These are phyloP conservation scores for Achlya flavicornis DNA, from an alignment of 2,888 invertebrate species.

Conservation along the genomic window DNA sequence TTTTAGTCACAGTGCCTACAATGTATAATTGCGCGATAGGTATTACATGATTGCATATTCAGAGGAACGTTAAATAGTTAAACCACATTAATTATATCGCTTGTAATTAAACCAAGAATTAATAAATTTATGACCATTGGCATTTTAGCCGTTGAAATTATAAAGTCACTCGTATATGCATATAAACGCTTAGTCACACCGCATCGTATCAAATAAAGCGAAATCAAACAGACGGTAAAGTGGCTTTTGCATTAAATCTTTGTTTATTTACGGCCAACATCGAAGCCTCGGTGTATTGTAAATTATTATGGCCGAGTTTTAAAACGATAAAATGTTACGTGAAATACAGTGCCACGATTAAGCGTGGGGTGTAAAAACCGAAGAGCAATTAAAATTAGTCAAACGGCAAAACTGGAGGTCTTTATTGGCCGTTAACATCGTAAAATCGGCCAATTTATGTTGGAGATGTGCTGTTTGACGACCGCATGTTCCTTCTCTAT, in stretches of 20 bases:
- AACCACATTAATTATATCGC: not conserved
- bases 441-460: constrained; percentile 73
- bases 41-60: not conserved
- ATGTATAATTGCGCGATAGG: too few relatives aligned
- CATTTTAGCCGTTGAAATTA: constrained; percentile 12
- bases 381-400: constrained; percentile 74
- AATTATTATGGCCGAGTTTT: constrained; percentile 64
- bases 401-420: constrained; percentile 66
- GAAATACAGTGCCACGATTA: constrained; percentile 62
- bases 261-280: constrained; percentile 67
- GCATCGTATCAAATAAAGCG: constrained; percentile 47
- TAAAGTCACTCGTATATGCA: constrained; percentile 28
- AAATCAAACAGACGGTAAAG: constrained; percentile 58
- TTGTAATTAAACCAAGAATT: constrained; percentile 6
- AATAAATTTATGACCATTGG: constrained; percentile 4
- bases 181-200: constrained; percentile 44
- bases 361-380: constrained; percentile 63
- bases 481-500: constrained; percentile 24
- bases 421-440: constrained; percentile 66
- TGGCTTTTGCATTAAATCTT: constrained; percentile 64
- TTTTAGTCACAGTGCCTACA: not conserved
- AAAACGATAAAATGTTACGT: constrained; percentile 67
- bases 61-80: not conserved
- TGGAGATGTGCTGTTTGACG: constrained; percentile 44
- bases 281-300: constrained; percentile 61